Evolutionary conservation across 2,797 vertebrate species (phyloP).

Genomic region (Chiroxiphia lanceolata): DNA sequence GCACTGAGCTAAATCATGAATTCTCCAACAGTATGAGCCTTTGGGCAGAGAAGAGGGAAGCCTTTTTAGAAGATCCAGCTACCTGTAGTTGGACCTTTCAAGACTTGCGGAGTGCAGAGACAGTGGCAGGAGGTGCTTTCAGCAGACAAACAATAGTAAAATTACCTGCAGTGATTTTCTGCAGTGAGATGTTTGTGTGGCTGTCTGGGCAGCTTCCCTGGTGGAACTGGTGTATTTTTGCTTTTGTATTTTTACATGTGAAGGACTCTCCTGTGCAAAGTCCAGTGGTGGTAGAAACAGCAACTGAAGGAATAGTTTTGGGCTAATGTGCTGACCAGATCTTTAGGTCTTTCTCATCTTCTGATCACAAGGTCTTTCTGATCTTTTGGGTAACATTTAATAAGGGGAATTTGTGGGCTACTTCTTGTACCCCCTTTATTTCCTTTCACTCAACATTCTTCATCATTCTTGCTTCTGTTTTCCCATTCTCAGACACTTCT

Average conservation of each 20-base stretch:
- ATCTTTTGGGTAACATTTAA: neutral
- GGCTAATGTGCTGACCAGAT: neutral
- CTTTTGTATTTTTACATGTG: neutral
- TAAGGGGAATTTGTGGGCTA: neutral
- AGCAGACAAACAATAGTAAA: neutral
- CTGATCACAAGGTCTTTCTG: neutral
- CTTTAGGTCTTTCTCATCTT: neutral
- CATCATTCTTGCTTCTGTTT: neutral
- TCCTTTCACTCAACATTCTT: neutral
- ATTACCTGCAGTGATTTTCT: neutral
- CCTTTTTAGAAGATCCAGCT: neutral
- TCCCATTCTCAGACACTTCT: neutral
- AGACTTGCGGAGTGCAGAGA: accelerated
- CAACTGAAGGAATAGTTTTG: neutral
- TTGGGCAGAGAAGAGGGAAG: neutral
- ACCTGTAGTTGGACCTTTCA: neutral
- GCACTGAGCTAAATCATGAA: neutral
- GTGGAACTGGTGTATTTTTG: neutral
- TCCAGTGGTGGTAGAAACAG: neutral
- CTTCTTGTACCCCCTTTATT: neutral
- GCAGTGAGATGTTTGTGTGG: neutral
- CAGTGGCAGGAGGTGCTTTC: neutral
- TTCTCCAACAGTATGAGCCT: neutral
- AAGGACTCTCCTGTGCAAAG: neutral
- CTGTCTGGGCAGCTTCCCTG: neutral